phyloP scores from a whole-genome alignment of 1,140 invertebrate species.

The Brachionus asplanchnoidis region DNA sequence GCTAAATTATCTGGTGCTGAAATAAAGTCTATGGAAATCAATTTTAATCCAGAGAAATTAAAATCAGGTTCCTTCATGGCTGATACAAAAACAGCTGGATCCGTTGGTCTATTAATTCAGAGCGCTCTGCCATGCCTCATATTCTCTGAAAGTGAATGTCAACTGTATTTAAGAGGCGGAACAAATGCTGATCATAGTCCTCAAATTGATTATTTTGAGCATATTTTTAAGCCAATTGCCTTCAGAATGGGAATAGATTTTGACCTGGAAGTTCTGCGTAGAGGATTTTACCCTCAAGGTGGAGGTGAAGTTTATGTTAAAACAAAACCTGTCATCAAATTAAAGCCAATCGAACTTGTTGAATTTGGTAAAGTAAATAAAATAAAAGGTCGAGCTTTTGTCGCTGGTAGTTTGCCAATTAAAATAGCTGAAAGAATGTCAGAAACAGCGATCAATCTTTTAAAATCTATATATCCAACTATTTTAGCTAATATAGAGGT shows the following conservation, averaged over 20 bases:
- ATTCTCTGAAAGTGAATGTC: conserved; percentile 60
- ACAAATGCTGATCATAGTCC: conserved; percentile 87
- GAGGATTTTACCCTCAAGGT: conserved; percentile 78
- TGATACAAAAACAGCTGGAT: conserved; percentile 49
- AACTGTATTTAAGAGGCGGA: conserved; percentile 69
- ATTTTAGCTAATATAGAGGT: conserved; percentile 64
- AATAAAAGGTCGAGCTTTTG: conserved; percentile 70
- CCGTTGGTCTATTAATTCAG: conserved; percentile 74
- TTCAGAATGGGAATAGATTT: conserved; percentile 71
- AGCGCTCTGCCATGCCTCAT: conserved; percentile 73
- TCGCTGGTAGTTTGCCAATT: conserved; percentile 68
- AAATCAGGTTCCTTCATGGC: conserved; percentile 63
- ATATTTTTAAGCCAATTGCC: conserved; percentile 69
- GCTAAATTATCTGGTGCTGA: conserved; percentile 66
- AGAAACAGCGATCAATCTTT: conserved; percentile 59
- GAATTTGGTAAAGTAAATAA: conserved; percentile 63
- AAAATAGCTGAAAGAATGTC: conserved; percentile 66
- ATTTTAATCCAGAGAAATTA: conserved; percentile 67
- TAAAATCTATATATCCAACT: conserved; percentile 50
- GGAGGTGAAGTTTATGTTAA: conserved; percentile 70
- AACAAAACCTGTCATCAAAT: conserved; percentile 62
- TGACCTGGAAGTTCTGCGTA: conserved; percentile 64
- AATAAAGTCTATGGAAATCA: conserved; percentile 70
- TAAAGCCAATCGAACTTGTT: conserved; percentile 63
- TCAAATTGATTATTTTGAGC: conserved; percentile 69